These are phyloP conservation scores for Varecia variegata DNA, from an alignment of 2,797 vertebrate genomes.

Conservation along the genomic window DNA sequence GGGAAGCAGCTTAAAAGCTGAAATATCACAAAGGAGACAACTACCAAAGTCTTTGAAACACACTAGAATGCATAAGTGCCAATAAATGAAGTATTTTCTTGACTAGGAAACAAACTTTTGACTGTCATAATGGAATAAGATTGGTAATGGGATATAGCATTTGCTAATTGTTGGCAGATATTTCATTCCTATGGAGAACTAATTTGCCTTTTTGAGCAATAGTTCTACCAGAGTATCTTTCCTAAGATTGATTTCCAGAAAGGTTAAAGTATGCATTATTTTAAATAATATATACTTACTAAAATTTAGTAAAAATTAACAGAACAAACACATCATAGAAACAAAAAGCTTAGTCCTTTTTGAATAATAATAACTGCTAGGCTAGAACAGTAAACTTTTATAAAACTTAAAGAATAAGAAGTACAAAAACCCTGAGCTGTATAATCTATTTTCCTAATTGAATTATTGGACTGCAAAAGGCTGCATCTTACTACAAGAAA, in stretches of 20 bases:
- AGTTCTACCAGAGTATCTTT: background rate
- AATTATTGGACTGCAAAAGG: background rate
- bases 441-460: background rate
- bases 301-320: background rate
- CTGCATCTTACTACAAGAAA: background rate
- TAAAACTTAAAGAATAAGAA: rapidly evolving
- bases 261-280: background rate
- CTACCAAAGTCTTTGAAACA: conserved; percentile 82
- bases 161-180: background rate
- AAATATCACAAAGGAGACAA: conserved; percentile 87
- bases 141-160: background rate
- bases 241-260: background rate
- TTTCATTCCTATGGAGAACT: background rate
- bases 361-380: background rate
- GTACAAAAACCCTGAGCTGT: background rate
- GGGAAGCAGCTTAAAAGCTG: conserved; percentile 91
- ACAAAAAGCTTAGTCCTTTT: background rate
- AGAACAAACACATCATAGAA: background rate
- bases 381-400: background rate
- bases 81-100: conserved; percentile 81
- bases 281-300: background rate
- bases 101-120: conserved; percentile 78
- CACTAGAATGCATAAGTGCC: conserved; percentile 75
- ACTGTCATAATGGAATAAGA: background rate
- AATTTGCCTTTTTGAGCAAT: background rate